Evolutionary conservation across 2,113 vertebrate species (phyloP).

Genomic region (Coryphaenoides rupestris): DNA sequence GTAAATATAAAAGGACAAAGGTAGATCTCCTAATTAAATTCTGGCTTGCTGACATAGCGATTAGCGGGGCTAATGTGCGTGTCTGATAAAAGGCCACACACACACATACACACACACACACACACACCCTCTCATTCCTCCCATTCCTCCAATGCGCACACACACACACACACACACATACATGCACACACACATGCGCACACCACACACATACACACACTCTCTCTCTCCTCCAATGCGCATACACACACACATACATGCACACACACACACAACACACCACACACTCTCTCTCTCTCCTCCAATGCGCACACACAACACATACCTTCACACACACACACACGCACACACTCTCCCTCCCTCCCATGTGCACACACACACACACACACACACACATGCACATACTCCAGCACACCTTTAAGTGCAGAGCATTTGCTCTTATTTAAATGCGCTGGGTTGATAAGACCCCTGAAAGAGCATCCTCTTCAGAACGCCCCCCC

Average conservation of each 20-base stretch:
- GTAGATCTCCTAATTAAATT: constrained; percentile 70
- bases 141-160: no score
- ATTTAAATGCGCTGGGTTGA: constrained; percentile 68
- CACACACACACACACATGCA: neutral
- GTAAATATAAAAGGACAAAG: constrained; percentile 75
- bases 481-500: constrained; percentile 54
- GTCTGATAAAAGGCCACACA: constrained; percentile 69
- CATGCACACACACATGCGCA: no score
- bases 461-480: constrained; percentile 68
- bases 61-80: constrained; percentile 52
- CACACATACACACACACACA: constrained; percentile 26
- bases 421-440: constrained; percentile 66
- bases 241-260: neutral
- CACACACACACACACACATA: neutral
- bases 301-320: constrained; percentile 26
- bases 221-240: no score
- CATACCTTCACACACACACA: constrained; percentile 2
- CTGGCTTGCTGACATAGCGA: constrained; percentile 66
- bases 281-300: constrained; percentile 20
- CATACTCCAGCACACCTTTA: constrained; percentile 54
- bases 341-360: constrained; percentile 27
- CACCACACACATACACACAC: no score
- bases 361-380: constrained; percentile 3
- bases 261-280: constrained; percentile 33
- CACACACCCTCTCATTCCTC: no score